Evolutionary conservation across 2,113 vertebrate genomes (phyloP).

Genomic region (Spilogale gracilis): DNA sequence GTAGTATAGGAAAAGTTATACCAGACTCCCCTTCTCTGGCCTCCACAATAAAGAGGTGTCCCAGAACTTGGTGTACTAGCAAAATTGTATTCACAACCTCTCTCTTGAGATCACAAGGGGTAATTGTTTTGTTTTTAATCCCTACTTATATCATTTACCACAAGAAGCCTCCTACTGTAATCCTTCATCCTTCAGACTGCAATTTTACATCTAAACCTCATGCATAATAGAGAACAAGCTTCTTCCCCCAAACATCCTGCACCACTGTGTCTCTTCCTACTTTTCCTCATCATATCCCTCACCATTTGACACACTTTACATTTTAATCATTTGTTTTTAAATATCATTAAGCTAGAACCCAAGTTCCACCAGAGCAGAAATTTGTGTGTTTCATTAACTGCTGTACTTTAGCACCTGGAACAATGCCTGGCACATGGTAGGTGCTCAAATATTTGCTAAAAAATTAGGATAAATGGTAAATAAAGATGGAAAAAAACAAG

Average conservation of each 20-base stretch:
- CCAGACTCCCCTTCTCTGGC: slow-evolving; percentile 8
- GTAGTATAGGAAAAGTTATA: neutral
- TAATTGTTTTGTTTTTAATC: slow-evolving; percentile 44
- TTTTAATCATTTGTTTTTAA: slow-evolving; percentile 36
- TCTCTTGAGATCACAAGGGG: neutral
- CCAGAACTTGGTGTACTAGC: neutral
- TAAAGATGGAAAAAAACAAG: slow-evolving; percentile 5
- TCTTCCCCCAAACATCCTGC: neutral
- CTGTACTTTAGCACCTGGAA: neutral
- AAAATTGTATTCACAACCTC: neutral
- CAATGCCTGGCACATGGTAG: neutral
- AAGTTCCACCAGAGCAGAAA: neutral
- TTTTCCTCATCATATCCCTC: neutral
- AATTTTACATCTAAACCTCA: slow-evolving; percentile 18
- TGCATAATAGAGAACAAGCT: neutral
- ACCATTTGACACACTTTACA: neutral
- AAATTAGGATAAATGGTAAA: slow-evolving; percentile 38
- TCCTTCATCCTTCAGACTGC: slow-evolving; percentile 32
- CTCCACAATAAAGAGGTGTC: neutral
- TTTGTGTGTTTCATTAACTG: slow-evolving; percentile 46
- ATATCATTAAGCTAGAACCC: neutral
- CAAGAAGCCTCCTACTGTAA: neutral
- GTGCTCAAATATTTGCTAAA: slow-evolving; percentile 31
- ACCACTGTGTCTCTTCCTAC: neutral
- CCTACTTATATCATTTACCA: neutral